Percentiles rank a stretch among this genome's conserved stretches.
phyloP scores from a whole-genome alignment of 2,797 vertebrate species.

The Carapus acus region DNA sequence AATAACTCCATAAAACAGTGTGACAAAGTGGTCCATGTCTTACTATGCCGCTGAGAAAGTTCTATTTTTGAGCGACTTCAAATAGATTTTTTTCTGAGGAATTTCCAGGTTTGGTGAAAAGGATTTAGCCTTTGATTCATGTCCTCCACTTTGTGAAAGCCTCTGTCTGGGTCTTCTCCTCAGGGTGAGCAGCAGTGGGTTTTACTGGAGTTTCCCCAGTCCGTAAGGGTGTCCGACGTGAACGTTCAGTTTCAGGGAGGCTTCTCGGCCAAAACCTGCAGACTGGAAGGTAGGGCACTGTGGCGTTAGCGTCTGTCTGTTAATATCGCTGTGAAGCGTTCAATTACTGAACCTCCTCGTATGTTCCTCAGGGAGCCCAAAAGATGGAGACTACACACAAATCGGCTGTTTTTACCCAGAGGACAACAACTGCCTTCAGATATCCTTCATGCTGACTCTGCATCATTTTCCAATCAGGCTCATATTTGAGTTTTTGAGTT shows the following conservation, averaged over 20 bases:
- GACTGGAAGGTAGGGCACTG: slow-evolving; percentile 77
- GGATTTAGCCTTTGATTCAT: too few species aligned
- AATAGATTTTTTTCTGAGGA: too few species aligned
- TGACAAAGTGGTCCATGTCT: too few species aligned
- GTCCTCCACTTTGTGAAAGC: too few species aligned
- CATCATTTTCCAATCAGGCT: background rate
- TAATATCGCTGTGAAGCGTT: background rate
- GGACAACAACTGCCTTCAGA: slow-evolving; percentile 84
- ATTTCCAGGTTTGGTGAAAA: too few species aligned
- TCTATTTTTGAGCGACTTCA: too few species aligned
- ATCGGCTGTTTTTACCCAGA: slow-evolving; percentile 82
- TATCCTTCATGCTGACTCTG: slow-evolving; percentile 77
- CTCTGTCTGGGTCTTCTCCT: background rate
- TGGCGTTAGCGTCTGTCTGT: background rate
- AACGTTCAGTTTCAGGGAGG: slow-evolving; percentile 96
- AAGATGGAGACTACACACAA: slow-evolving; percentile 58
- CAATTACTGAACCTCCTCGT: slow-evolving; percentile 16
- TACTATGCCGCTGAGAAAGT: too few species aligned
- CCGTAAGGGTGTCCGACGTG: slow-evolving; percentile 74
- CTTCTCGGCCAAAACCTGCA: slow-evolving; percentile 81
- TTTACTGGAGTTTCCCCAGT: slow-evolving; percentile 79
- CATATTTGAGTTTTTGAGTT: background rate
- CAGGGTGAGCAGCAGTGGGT: slow-evolving; percentile 91
- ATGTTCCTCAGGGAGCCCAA: slow-evolving; percentile 70
- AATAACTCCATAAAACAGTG: too few species aligned